Evolutionary conservation across 2,888 invertebrate species (phyloP), one percentile per base, ranked within the genome.

Genomic region (Bombylius discolor): DNA sequence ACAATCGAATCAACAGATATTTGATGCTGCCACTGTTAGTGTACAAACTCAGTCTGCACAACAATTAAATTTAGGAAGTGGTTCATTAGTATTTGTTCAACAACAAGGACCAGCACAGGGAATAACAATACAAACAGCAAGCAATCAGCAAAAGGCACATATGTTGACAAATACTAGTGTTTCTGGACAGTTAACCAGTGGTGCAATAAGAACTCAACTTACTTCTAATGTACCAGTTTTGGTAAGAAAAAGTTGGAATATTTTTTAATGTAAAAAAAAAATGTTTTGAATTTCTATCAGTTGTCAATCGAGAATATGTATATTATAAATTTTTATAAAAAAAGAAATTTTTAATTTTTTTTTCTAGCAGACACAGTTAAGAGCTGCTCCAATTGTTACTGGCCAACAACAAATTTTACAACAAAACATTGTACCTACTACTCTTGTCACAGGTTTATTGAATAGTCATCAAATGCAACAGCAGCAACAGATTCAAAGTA

Each of bases 381-480:
- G 85, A 66, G 80, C 75, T 49, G 65, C 67, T 32, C 66, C 70
- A 14, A 64, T 70, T 60, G 63, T 66, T 33, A 65, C 65, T 39
- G 63, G 66, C 42, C 65, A 67, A 52, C 66, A 71, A 56, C 63
- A 68, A 46, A 67, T 68, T 53, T 65, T 67, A 57, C 66, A 66
- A 54, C 68, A 67, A 51, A 59, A 66, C 53, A 59, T 64, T 51
- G 56, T 58, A 47, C 59, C 64, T 56, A 60, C 64, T 58, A 64
- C 88, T 52, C 79, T 89, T 63, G 85, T 86, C 59, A 87, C 84
- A 60, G 87, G 86, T 68, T 80, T 89, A 46, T 87, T 87, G 85
- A 87, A 88, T 69, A 86, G 86, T 9, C 86, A 86, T 47, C 87
- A 88, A 70, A 87, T 88, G 68, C 87, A 86, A 70, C 84, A 85